These are phyloP conservation scores for Argyra leucocephala DNA, from an alignment of 2,888 invertebrate species.

Conservation along the genomic window DNA sequence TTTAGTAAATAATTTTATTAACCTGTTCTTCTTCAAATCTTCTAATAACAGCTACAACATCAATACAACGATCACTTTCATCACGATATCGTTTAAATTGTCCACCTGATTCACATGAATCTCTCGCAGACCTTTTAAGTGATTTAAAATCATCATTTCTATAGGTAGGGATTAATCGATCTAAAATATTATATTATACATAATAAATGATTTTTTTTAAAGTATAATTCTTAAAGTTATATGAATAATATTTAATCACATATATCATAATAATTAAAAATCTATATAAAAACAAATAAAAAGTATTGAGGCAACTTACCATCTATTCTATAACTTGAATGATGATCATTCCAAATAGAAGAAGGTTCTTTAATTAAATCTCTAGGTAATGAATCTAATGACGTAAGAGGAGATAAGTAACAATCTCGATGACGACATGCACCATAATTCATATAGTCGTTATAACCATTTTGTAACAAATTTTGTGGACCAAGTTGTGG, in stretches of 20 bases:
- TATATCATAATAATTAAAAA: too few relatives aligned
- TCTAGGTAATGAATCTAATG: slow-evolving; percentile 14
- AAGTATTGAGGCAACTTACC: background rate
- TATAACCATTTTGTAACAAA: slow-evolving; percentile 36
- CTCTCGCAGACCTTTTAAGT: slow-evolving; percentile 21
- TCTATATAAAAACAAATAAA: too few relatives aligned
- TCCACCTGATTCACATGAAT: slow-evolving; percentile 18
- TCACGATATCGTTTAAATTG: slow-evolving; percentile 27
- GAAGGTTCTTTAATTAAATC: slow-evolving; percentile 18
- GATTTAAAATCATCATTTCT: slow-evolving; percentile 22
- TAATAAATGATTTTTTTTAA: background rate
- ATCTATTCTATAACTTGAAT: slow-evolving; percentile 18
- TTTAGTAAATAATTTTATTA: too few relatives aligned
- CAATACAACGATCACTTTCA: slow-evolving; percentile 24
- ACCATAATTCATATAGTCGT: slow-evolving; percentile 29
- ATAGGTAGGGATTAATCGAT: slow-evolving; percentile 16
- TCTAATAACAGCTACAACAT: slow-evolving; percentile 26
- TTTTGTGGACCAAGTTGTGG: slow-evolving; percentile 44
- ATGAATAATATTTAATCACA: background rate
- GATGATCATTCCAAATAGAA: slow-evolving; percentile 21
- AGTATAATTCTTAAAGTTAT: background rate
- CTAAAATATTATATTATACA: background rate
- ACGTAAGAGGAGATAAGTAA: slow-evolving; percentile 15
- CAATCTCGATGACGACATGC: slow-evolving; percentile 25
- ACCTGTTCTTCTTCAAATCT: slow-evolving; percentile 28